phyloP scores from a whole-genome alignment of 2,888 invertebrate genomes.

The Netelia virgata region DNA sequence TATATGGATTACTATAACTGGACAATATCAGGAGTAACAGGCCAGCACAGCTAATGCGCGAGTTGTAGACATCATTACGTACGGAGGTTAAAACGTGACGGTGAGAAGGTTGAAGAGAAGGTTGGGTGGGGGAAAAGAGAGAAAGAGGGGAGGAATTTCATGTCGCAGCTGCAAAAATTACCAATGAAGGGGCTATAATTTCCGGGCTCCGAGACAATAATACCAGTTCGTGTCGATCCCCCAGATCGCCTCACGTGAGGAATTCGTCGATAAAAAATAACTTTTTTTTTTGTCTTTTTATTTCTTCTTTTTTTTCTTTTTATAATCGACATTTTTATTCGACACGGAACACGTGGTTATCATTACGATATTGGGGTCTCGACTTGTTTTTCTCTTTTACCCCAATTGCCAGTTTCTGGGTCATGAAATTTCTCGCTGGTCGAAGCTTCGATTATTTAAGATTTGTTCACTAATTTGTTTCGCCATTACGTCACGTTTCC shows the following conservation, averaged over 20 bases:
- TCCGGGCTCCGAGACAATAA: constrained; percentile 52
- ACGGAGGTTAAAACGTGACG: constrained; percentile 32
- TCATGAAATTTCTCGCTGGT: constrained; percentile 29
- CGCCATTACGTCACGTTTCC: neutral
- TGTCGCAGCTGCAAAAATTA: constrained; percentile 48
- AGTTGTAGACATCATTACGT: constrained; percentile 20
- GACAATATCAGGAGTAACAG: constrained; percentile 3
- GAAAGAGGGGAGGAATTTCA: neutral
- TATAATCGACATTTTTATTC: constrained; percentile 18
- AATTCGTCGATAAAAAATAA: constrained; percentile 51
- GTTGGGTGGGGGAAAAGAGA: neutral
- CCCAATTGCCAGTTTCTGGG: constrained; percentile 41
- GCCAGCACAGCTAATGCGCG: constrained; percentile 17
- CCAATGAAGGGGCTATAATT: constrained; percentile 58
- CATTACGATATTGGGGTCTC: constrained; percentile 6
- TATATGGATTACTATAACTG: constrained; percentile 32
- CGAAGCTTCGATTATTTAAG: constrained; percentile 35
- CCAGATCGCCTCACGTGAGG: constrained; percentile 47
- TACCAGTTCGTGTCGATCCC: constrained; percentile 48
- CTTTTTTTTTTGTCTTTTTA: neutral
- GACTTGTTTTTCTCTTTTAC: neutral
- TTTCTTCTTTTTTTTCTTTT: constrained; percentile 5
- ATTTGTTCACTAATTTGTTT: constrained; percentile 8
- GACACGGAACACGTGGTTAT: neutral
- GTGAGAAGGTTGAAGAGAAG: neutral